Base-by-base conservation (phyloP, 2,797 vertebrate species). In the Crocidura indochinensis region DNA sequence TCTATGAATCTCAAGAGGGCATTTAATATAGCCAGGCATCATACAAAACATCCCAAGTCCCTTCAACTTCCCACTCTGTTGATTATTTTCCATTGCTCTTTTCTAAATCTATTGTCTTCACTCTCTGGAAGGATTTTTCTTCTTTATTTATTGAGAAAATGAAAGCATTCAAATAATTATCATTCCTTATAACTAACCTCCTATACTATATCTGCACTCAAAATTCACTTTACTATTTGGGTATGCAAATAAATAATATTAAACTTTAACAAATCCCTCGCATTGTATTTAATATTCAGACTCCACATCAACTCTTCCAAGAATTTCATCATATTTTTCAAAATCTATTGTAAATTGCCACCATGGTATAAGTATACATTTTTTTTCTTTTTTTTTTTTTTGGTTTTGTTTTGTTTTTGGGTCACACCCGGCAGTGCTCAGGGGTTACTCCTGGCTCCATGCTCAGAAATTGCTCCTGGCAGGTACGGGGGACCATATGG, bases 61-160 rank as follows among this genome's bases (percentile, higher is more conserved):
- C 78, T 46, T 77, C 20, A 60, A 79, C 88, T 94, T 72, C 27
- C 60, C 56, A 38, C 8, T 81, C 75, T 90, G 47, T 87, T 73
- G 44, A 64, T 46, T 73, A 14, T 81, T 94, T 87, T 8, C 51
- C 60, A 51, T 67, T 76, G 84, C 11, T 80, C 6, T 83, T 78
- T 38, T 64, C 7, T 24, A 94, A 17, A 38, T 86, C 49, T 0
- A 11, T 67, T 49, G 68, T 10, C 17, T 29, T 73, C 10, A 12
- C n/a, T n/a, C 29, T 44, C 49, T 92, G 12, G 68, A 73, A 84
- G 22, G 8, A 44, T 90, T 15, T 85, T 65, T 20, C 17, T 91
- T 89, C 8, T 19, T 76, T 90, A 24, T 88, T 86, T 67, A 27
- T 1, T 62, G 62, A 94, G 51, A 92, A 81, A 89, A 76, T 73